Evolutionary conservation across 2,888 invertebrate genomes (phyloP).

Genomic region (Rhamphomyia laevipes): DNA sequence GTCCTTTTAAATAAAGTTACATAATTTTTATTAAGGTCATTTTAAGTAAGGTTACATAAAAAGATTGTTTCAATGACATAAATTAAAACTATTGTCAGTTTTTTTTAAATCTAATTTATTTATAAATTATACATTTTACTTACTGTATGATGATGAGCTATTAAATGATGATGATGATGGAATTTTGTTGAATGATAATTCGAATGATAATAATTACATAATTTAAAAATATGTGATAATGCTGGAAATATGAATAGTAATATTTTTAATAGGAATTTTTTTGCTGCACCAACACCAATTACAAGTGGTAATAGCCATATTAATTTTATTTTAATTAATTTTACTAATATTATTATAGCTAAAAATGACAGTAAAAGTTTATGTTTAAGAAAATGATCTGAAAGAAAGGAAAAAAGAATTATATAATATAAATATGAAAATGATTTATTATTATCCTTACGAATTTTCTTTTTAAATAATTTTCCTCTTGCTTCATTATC

Average conservation of each 20-base stretch:
- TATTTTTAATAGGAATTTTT: slow-evolving; percentile 70
- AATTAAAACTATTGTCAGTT: no score
- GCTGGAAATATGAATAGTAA: slow-evolving; percentile 73
- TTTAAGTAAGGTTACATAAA: no score
- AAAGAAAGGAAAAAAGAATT: slow-evolving; percentile 26
- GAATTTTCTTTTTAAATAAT: slow-evolving; percentile 41
- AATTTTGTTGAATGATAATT: slow-evolving; percentile 59
- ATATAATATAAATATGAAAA: background rate
- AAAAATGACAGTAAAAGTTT: slow-evolving; percentile 62
- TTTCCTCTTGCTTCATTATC: slow-evolving; percentile 41
- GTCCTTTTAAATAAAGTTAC: no score
- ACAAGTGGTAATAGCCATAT: slow-evolving; percentile 68
- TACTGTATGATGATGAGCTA: slow-evolving; percentile 61
- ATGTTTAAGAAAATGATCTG: slow-evolving; percentile 67
- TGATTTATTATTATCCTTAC: slow-evolving; percentile 22
- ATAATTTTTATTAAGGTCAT: no score
- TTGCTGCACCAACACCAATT: slow-evolving; percentile 69
- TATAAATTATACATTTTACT: slow-evolving; percentile 15
- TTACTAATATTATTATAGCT: slow-evolving; percentile 63
- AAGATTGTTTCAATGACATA: no score
- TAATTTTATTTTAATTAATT: slow-evolving; percentile 66
- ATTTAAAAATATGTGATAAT: slow-evolving; percentile 68
- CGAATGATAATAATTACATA: slow-evolving; percentile 72
- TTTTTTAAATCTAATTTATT: no score
- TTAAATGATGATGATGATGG: slow-evolving; percentile 72